Evolutionary conservation across 1,140 invertebrate species (phyloP).

Genomic region (Calephelis nemesis): DNA sequence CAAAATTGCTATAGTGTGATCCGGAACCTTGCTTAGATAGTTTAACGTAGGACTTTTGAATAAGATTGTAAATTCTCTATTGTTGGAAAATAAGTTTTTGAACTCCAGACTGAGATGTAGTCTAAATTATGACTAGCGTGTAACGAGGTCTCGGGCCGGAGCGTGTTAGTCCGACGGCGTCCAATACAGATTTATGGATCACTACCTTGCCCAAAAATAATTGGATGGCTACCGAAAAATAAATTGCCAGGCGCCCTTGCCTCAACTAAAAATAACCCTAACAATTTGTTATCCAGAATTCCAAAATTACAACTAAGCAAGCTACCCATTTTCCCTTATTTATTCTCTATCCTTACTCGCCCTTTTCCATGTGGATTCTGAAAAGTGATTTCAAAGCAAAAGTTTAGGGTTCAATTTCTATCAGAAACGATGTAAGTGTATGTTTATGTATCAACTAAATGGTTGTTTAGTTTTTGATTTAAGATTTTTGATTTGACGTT

Average conservation of each 20-base stretch:
- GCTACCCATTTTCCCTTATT: conserved; percentile 37
- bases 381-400: conserved; percentile 15
- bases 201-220: conserved; percentile 73
- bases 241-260: conserved; percentile 52
- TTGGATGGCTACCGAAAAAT: conserved; percentile 74
- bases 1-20: too few species aligned
- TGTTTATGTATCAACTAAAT: too few species aligned
- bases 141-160: conserved; percentile 48
- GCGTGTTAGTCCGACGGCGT: conserved; percentile 38
- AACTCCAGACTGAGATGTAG: conserved; percentile 4
- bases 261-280: conserved; percentile 56
- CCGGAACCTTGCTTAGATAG: too few species aligned
- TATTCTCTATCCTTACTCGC: conserved; percentile 40
- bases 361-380: conserved; percentile 23
- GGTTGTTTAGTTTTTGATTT: too few species aligned
- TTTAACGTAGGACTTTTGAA: too few species aligned
- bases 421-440: neutral
- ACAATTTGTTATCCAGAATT: conserved; percentile 66
- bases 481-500: too few species aligned
- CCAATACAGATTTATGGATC: conserved; percentile 60
- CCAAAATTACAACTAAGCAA: conserved; percentile 50
- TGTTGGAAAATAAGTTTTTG: conserved; percentile 23
- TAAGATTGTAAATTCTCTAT: too few species aligned
- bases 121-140: conserved; percentile 30
- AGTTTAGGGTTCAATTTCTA: conserved; percentile 12